These are phyloP conservation scores for Podarcis lilfordi DNA, from an alignment of 2,797 vertebrate genomes.

Conservation along the genomic window DNA sequence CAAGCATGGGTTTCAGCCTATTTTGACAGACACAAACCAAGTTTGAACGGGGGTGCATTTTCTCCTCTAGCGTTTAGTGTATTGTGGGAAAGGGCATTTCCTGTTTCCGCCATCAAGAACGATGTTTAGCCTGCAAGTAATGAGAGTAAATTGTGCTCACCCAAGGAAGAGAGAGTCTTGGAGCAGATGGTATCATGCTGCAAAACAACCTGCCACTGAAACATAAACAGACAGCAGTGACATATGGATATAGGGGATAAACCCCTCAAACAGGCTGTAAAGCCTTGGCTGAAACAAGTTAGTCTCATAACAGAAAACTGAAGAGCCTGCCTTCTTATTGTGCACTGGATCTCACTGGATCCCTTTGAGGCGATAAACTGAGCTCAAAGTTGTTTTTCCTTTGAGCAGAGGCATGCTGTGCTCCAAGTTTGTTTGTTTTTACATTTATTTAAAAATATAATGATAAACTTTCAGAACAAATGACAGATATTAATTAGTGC, in stretches of 20 bases:
- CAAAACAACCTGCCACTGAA: conserved; percentile 58
- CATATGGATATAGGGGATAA: conserved; percentile 15
- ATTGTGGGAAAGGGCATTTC: conserved; percentile 40
- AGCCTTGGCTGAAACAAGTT: neutral
- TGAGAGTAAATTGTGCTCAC: conserved; percentile 68
- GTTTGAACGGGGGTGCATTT: conserved; percentile 10
- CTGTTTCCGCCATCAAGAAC: conserved; percentile 65
- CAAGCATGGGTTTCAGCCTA: conserved; percentile 28
- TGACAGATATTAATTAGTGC: neutral
- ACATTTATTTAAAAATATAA: neutral
- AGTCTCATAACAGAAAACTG: neutral
- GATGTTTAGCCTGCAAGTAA: conserved; percentile 68
- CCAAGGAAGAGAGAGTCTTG: conserved; percentile 68
- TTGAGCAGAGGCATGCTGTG: neutral
- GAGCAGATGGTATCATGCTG: conserved; percentile 72
- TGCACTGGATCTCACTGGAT: neutral
- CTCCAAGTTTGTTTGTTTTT: neutral
- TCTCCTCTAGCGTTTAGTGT: conserved; percentile 23
- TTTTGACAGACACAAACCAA: neutral
- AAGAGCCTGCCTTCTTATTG: neutral
- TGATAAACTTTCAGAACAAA: neutral
- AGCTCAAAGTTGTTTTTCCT: neutral
- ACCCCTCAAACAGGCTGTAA: rapidly evolving
- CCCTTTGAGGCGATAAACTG: neutral
- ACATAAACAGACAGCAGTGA: conserved; percentile 44